phyloP scores from a whole-genome alignment of 2,113 vertebrate species.

The Tragulus kanchil region DNA sequence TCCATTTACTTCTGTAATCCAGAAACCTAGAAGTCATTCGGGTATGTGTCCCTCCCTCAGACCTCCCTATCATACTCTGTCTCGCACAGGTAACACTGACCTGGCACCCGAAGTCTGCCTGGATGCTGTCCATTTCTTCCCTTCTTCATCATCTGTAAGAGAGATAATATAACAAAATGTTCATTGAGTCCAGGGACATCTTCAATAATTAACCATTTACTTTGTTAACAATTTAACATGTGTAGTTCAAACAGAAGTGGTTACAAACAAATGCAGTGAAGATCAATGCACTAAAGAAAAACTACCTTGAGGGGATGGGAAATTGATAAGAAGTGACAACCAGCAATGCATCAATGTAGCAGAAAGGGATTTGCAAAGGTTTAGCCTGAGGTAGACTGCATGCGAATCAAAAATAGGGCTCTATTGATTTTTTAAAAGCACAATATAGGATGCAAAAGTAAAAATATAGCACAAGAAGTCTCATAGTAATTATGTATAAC shows the following conservation, averaged over 20 bases:
- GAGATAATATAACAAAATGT: not conserved
- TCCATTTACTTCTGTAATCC: slow-evolving; percentile 1
- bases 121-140: not conserved
- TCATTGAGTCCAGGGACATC: not conserved
- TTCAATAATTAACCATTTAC: slow-evolving; percentile 33
- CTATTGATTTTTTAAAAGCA: slow-evolving; percentile 36
- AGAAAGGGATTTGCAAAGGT: not conserved
- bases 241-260: not conserved
- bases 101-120: not conserved
- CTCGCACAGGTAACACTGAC: not conserved
- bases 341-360: not conserved
- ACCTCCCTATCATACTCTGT: not conserved
- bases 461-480: not conserved
- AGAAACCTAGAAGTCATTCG: not conserved
- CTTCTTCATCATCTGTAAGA: not conserved
- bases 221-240: slow-evolving; percentile 51
- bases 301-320: not conserved
- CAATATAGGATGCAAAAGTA: slow-evolving; percentile 30
- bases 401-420: not conserved
- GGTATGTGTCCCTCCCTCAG: not conserved
- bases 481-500: slow-evolving; percentile 49
- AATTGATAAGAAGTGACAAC: not conserved
- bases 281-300: slow-evolving; percentile 48
- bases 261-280: slow-evolving; percentile 53
- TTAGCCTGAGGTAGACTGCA: not conserved